Evolutionary conservation across 2,113 vertebrate genomes (phyloP).

Genomic region (Datnioides undecimradiatus): DNA sequence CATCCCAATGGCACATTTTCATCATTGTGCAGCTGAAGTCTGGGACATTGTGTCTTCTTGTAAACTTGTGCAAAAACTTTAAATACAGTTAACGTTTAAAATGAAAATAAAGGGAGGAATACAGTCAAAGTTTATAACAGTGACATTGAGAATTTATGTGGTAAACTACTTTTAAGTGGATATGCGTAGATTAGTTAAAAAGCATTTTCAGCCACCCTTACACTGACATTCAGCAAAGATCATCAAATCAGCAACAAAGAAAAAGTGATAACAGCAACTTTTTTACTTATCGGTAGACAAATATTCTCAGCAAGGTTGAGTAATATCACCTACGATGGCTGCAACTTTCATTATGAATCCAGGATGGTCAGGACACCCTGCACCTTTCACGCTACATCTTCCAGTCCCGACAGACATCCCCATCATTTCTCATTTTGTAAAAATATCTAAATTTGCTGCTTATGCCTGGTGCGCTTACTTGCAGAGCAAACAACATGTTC

Average conservation of each 20-base stretch:
- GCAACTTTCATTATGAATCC: constrained; percentile 3
- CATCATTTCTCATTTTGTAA: not conserved
- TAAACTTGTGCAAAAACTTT: not conserved
- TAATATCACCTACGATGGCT: not conserved
- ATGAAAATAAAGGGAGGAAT: not conserved
- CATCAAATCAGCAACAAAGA: too few species aligned
- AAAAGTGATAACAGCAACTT: not conserved
- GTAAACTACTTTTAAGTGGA: not conserved
- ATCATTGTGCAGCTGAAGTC: constrained; percentile 12
- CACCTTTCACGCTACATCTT: too few species aligned
- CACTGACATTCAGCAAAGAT: not conserved
- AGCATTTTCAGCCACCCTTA: not conserved
- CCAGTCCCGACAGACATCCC: constrained; percentile 7
- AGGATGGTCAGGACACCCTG: not conserved
- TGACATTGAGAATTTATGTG: not conserved
- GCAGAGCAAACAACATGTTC: not conserved
- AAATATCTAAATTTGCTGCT: not conserved
- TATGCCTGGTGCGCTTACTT: not conserved
- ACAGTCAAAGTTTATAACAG: not conserved
- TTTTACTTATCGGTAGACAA: not conserved
- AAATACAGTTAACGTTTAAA: not conserved
- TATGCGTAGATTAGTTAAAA: too few species aligned
- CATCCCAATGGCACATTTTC: constrained; percentile 10
- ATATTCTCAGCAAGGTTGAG: not conserved
- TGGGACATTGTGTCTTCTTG: not conserved